Base-by-base conservation (phyloP, 2,797 vertebrate genomes). In the Falco columbarius region DNA sequence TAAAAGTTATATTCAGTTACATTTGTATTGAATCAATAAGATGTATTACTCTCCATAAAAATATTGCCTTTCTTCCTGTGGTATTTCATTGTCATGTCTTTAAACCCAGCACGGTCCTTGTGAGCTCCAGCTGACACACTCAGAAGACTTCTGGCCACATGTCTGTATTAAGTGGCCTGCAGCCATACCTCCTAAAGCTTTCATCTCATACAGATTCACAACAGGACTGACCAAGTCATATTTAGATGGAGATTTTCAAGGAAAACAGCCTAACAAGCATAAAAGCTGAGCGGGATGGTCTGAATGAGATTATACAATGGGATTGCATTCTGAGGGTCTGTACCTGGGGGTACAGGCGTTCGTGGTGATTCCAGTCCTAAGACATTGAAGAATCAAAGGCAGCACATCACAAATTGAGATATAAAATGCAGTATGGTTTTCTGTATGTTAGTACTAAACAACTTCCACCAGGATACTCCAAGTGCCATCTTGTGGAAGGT, bases 161-260 rank as follows among this genome's bases (percentile, higher is more conserved):
- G 5, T 40, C 52, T 73, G 63, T 90, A 55, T 63, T 21, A 40
- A 73, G 59, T 85, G 91, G 90, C 86, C 73, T 79, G 59, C 83
- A 92, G 94, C 91, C 94, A 84, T 17, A 59, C 21, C 74, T 79
- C 77, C 62, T 80, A 46, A 14, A 85, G 72, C 32, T 84, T 63
- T 70, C 38, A 40, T 8, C 86, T 86, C 90, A 26, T 4, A 32
- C 51, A 84, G 51, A 65, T 68, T 63, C 84, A 38, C 76, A 81
- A 23, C 68, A 83, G 72, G 30, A 56, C 56, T 14, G 24, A 12
- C 32, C 26, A 44, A 88, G 24, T 47, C 51, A 55, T 4, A 29
- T 30, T 54, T 6, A 30, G 29, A 34, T 9, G 7, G 9, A 74
- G 20, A 65, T 58, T 80, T 77, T 88, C 55, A 87, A 81, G 83